Percentiles rank a stretch among this genome's conserved stretches.
phyloP scores from a whole-genome alignment of 2,888 invertebrate genomes.

The Apodemia zela region DNA sequence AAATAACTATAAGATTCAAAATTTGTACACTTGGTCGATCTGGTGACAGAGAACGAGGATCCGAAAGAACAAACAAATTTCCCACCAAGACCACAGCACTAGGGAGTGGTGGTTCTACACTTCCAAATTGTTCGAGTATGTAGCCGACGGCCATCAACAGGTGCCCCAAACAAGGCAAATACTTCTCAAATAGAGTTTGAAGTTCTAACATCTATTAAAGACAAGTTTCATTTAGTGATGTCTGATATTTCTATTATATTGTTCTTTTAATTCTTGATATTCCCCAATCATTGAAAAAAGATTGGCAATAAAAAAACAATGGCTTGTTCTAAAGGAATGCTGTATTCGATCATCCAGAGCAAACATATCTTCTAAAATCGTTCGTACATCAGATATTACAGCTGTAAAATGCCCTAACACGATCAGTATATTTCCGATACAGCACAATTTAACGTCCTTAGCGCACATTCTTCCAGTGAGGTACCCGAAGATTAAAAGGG shows the following conservation, averaged over 20 bases:
- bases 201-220: slow-evolving; percentile 35
- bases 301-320: slow-evolving; percentile 42
- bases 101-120: slow-evolving; percentile 50
- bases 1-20: slow-evolving; percentile 42
- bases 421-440: slow-evolving; percentile 38
- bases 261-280: slow-evolving; percentile 39
- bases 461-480: slow-evolving; percentile 36
- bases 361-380: slow-evolving; percentile 17
- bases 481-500: slow-evolving; percentile 41
- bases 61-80: slow-evolving; percentile 52
- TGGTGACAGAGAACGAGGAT: slow-evolving; percentile 45
- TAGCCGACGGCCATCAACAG: slow-evolving; percentile 61
- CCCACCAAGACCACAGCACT: slow-evolving; percentile 60
- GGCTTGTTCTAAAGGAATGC: slow-evolving; percentile 33
- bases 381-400: slow-evolving; percentile 23
- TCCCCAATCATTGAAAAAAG: slow-evolving; percentile 44
- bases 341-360: background rate
- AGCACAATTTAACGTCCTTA: slow-evolving; percentile 26
- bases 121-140: slow-evolving; percentile 52
- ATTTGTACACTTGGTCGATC: slow-evolving; percentile 45
- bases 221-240: background rate
- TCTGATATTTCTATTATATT: slow-evolving; percentile 20
- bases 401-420: slow-evolving; percentile 40
- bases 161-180: slow-evolving; percentile 57
- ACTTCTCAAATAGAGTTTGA: slow-evolving; percentile 37